phyloP scores from a whole-genome alignment of 2,113 vertebrate genomes.

The Anoplopoma fimbria region DNA sequence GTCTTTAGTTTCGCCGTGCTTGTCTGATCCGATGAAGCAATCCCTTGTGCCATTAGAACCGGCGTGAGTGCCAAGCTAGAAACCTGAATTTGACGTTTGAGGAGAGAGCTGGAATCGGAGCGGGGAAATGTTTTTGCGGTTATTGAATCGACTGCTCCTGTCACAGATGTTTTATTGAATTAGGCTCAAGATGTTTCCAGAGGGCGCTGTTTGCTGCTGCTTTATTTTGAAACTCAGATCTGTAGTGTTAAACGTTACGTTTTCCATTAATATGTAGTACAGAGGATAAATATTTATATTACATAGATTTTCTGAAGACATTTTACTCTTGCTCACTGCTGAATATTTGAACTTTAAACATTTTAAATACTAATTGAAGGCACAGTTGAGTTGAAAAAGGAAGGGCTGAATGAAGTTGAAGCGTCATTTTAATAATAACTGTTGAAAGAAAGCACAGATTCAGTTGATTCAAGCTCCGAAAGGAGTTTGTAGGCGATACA shows the following conservation, averaged over 20 bases:
- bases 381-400: not conserved
- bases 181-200: constrained; percentile 1
- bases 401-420: not conserved
- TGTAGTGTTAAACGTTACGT: too few species aligned
- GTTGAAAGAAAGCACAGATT: not conserved
- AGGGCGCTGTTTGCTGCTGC: not conserved
- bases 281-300: not conserved
- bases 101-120: not conserved
- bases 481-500: not conserved
- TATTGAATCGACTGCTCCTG: constrained; percentile 21
- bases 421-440: not conserved
- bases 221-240: not conserved
- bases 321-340: not conserved
- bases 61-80: not conserved
- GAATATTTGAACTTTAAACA: not conserved
- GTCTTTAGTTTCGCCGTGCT: not conserved
- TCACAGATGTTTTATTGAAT: constrained; percentile 36
- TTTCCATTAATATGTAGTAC: not conserved
- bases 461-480: not conserved
- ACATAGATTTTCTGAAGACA: not conserved
- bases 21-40: not conserved
- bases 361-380: too few species aligned
- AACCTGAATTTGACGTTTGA: constrained; percentile 15
- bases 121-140: constrained; percentile 14
- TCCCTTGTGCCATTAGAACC: constrained; percentile 4